These are phyloP conservation scores for Ictalurus furcatus DNA, from an alignment of 2,113 vertebrate species.

Conservation along the genomic window DNA sequence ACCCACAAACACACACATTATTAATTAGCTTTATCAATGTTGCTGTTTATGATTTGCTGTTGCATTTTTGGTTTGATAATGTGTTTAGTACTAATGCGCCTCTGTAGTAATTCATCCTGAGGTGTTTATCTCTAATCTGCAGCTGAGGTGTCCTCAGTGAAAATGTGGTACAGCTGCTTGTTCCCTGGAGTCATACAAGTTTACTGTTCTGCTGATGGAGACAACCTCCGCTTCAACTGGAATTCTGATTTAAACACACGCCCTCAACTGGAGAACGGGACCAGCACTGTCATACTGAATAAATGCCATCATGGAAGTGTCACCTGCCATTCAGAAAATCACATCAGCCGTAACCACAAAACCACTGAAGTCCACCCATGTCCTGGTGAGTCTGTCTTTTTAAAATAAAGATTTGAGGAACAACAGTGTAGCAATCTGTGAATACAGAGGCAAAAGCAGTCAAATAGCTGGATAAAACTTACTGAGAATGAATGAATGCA, in stretches of 20 bases:
- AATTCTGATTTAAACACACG: neutral
- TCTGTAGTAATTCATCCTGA: neutral
- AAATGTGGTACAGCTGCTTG: neutral
- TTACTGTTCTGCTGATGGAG: constrained; percentile 27
- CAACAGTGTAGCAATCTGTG: neutral
- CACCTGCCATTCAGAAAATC: constrained; percentile 39
- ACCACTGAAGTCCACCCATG: neutral
- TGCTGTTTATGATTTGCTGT: neutral
- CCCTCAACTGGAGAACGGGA: neutral
- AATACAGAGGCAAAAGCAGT: neutral
- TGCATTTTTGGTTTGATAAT: no score
- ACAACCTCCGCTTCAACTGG: constrained; percentile 19
- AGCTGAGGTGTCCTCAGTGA: constrained; percentile 29
- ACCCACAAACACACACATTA: no score
- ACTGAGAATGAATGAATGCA: no score
- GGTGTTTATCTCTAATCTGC: constrained; percentile 10
- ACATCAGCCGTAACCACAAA: neutral
- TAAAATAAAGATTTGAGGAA: neutral
- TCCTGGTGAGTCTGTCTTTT: constrained; percentile 19
- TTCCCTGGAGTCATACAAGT: neutral
- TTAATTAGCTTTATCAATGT: neutral
- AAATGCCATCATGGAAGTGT: neutral
- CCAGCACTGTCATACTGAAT: neutral
- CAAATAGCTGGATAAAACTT: neutral
- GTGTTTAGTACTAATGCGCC: neutral